Percentiles rank a stretch among this genome's conserved stretches.
Evolutionary conservation across 2,113 vertebrate species (phyloP).

Genomic region (Anarhynchus alexandrinus): DNA sequence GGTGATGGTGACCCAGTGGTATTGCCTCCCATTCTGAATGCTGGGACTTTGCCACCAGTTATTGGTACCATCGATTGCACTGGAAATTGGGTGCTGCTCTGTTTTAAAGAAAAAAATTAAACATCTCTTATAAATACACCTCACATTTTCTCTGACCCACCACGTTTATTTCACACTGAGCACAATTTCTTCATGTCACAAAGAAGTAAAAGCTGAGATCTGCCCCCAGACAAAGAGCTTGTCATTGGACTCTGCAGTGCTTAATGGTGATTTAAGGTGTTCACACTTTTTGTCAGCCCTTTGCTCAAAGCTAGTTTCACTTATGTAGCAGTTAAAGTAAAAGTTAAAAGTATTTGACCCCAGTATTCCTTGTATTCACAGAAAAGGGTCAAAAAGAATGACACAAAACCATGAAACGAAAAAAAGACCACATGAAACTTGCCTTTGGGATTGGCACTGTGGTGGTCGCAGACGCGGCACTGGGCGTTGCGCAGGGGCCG

Average conservation of each 20-base stretch:
- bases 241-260: background rate
- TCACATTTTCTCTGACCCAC: background rate
- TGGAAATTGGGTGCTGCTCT: constrained; percentile 92
- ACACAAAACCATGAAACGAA: background rate
- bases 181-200: background rate
- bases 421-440: background rate
- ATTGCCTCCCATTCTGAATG: constrained; percentile 92
- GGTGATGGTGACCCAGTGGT: constrained; percentile 93
- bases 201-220: background rate
- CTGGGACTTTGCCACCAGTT: constrained; percentile 99
- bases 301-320: background rate
- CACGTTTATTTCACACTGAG: background rate
- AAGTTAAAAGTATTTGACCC: background rate
- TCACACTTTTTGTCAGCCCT: background rate
- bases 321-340: background rate
- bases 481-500: constrained; percentile 85
- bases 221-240: background rate
- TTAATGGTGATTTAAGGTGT: accelerated
- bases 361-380: background rate
- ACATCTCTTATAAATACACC: background rate
- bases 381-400: background rate
- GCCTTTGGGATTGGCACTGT: constrained; percentile 85
- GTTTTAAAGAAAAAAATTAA: constrained; percentile 17
- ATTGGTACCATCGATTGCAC: constrained; percentile 94
- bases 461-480: constrained; percentile 85